These are phyloP conservation scores for Rhegmatorhina hoffmannsi DNA, from an alignment of 2,113 vertebrate species.

Conservation along the genomic window DNA sequence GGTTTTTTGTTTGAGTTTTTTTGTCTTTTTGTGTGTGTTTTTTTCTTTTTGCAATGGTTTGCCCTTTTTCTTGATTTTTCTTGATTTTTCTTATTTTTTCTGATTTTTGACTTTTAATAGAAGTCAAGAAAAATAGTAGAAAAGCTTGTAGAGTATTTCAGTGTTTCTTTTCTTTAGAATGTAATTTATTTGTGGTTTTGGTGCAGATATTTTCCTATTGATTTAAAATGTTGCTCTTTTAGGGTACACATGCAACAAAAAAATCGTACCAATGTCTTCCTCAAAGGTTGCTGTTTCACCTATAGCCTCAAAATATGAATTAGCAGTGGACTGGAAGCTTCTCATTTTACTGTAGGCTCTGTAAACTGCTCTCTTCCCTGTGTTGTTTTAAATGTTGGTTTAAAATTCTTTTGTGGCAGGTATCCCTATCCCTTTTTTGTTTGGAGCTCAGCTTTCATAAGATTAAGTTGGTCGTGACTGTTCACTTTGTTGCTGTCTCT, in stretches of 20 bases:
- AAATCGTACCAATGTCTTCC: background rate
- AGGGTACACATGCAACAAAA: background rate
- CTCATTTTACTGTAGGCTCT: background rate
- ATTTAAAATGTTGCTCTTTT: background rate
- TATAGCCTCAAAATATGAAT: background rate
- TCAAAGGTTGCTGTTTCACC: background rate
- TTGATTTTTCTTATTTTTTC: background rate
- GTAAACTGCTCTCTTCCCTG: background rate
- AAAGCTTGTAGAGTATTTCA: background rate
- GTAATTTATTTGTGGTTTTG: background rate
- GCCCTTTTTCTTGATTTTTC: background rate
- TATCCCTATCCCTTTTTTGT: background rate
- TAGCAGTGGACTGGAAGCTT: background rate
- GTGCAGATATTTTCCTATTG: background rate
- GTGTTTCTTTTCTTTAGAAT: background rate
- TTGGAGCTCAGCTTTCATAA: rapidly evolving
- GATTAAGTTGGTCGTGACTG: background rate
- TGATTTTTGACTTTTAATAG: background rate
- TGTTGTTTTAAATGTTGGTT: background rate
- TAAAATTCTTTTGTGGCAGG: background rate
- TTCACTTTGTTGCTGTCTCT: background rate
- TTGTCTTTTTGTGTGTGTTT: too few relatives aligned
- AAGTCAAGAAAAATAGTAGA: background rate
- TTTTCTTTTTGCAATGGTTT: background rate
- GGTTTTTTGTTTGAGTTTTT: background rate